Evolutionary conservation across 2,797 vertebrate species (phyloP).

Genomic region (Bradypodion pumilum): DNA sequence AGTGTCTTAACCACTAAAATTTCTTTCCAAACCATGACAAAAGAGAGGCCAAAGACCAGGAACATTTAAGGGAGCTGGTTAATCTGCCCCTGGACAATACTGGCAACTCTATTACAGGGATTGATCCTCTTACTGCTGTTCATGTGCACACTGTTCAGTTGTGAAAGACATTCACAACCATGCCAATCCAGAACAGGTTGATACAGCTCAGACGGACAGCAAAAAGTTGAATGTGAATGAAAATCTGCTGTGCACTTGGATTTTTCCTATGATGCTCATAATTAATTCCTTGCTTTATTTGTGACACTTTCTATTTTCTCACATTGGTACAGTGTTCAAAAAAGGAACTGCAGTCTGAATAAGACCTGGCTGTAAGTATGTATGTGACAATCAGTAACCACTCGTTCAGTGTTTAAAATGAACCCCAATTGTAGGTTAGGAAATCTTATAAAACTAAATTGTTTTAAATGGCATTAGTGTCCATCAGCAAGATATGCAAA

Average conservation of each 20-base stretch:
- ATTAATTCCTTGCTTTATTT: not conserved
- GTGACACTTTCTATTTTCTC: not conserved
- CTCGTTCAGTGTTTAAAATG: not conserved
- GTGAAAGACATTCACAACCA: not conserved
- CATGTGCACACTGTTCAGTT: not conserved
- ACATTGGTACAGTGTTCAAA: not conserved
- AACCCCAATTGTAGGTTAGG: not conserved
- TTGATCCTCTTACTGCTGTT: not conserved
- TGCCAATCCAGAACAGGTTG: not conserved
- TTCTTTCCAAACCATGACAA: too few relatives aligned
- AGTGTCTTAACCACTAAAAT: too few relatives aligned
- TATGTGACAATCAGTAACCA: not conserved
- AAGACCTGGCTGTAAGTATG: not conserved
- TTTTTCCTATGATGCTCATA: not conserved
- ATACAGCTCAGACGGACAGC: too few relatives aligned
- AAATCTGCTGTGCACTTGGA: not conserved
- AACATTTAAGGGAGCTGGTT: not conserved
- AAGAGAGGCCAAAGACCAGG: not conserved
- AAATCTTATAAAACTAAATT: not conserved
- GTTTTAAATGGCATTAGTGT: not conserved
- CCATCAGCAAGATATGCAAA: constrained; percentile 2
- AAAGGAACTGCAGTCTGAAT: not conserved
- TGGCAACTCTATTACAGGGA: not conserved
- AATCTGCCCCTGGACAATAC: not conserved
- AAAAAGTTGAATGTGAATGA: not conserved